phyloP scores from a whole-genome alignment of 2,113 vertebrate genomes.

The Lanius ludovicianus region DNA sequence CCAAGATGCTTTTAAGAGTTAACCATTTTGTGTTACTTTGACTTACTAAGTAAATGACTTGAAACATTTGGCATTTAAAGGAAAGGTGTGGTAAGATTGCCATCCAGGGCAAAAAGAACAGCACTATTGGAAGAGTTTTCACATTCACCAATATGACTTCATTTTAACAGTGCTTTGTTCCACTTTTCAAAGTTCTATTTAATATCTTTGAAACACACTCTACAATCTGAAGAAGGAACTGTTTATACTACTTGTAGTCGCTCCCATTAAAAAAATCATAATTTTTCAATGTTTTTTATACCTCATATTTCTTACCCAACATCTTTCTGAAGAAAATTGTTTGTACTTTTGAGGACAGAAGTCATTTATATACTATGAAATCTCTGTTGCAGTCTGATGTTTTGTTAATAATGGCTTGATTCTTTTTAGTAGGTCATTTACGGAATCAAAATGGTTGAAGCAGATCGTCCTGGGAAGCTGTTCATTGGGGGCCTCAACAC shows the following conservation, averaged over 20 bases:
- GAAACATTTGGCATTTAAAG: fast-evolving
- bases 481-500: conserved; percentile 97
- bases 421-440: conserved; percentile 28
- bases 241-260: not conserved
- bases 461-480: conserved; percentile 95
- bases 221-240: not conserved
- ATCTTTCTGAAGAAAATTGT: not conserved
- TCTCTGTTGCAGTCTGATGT: not conserved
- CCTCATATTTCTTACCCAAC: fast-evolving
- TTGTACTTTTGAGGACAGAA: not conserved
- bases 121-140: not conserved
- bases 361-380: fast-evolving
- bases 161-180: not conserved
- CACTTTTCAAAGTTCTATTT: not conserved
- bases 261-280: fast-evolving
- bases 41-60: fast-evolving
- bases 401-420: not conserved
- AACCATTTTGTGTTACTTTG: not conserved
- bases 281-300: fast-evolving
- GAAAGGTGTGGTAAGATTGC: not conserved
- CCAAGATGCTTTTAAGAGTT: not conserved
- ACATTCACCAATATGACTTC: fast-evolving
- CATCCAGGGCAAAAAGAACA: not conserved
- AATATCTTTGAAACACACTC: fast-evolving
- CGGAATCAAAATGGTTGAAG: conserved; percentile 87